A percentile compares a stretch with the other conserved stretches of the same genome.
Conservation (phyloP, 2,113 vertebrate species). For the Ciconia boyciana region DNA sequence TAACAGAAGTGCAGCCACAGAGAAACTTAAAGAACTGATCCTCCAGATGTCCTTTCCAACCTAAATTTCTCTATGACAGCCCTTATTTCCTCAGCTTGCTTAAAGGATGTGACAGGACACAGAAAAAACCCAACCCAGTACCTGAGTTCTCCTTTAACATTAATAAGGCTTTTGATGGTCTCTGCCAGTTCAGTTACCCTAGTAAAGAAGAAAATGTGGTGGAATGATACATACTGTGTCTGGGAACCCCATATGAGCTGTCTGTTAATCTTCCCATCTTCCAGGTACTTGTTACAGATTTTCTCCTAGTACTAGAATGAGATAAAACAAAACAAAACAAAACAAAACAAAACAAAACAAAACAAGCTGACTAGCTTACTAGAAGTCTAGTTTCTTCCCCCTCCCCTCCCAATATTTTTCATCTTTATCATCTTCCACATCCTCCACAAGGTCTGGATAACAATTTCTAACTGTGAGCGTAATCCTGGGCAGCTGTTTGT, state of each 20-base stretch:
- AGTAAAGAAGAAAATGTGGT: background rate
- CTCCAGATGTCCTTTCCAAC: background rate
- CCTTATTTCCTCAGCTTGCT: background rate
- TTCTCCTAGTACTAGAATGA: background rate
- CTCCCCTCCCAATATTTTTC: background rate
- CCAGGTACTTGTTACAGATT: background rate
- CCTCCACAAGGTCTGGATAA: background rate
- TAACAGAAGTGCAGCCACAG: background rate
- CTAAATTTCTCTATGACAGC: background rate
- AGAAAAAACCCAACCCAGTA: background rate
- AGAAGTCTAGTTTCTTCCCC: background rate
- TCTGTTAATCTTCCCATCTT: background rate
- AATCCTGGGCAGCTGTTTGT: background rate
- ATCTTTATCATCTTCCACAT: background rate
- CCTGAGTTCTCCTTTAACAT: background rate
- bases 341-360: background rate
- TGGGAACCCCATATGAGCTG: background rate
- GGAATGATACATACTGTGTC: background rate
- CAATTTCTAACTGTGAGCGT: background rate
- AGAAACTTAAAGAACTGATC: background rate
- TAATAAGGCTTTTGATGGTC: background rate
- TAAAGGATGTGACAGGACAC: background rate
- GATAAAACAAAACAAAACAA: background rate
- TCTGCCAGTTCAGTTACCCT: background rate
- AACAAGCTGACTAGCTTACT: background rate